Evolutionary conservation across 2,797 vertebrate species (phyloP).

Genomic region (Leuciscus waleckii): DNA sequence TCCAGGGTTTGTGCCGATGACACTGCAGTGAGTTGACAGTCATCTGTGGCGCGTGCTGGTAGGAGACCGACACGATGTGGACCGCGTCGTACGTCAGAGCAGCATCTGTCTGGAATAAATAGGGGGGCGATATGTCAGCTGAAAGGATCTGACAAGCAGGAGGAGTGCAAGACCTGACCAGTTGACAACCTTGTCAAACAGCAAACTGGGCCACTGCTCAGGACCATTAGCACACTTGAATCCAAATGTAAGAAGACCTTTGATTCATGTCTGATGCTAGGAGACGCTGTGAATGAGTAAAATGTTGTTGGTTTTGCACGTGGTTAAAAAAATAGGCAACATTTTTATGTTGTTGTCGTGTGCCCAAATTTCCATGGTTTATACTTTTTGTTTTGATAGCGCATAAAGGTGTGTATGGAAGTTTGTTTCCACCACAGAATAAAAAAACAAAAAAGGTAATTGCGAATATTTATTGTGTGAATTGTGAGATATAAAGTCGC

Average conservation of each 20-base stretch:
- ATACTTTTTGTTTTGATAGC: background rate
- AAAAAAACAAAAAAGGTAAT: no score
- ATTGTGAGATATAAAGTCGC: no score
- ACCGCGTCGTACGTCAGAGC: slow-evolving; percentile 97
- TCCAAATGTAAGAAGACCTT: slow-evolving; percentile 29
- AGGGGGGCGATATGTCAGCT: slow-evolving; percentile 79
- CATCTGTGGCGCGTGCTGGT: slow-evolving; percentile 97
- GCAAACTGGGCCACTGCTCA: slow-evolving; percentile 31
- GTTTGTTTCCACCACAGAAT: no score
- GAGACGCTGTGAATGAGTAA: background rate
- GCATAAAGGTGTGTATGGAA: no score
- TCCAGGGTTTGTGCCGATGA: slow-evolving; percentile 98
- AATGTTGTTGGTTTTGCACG: slow-evolving; percentile 3
- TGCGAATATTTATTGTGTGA: no score
- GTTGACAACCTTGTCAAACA: slow-evolving; percentile 38
- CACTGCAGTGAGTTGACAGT: slow-evolving; percentile 98
- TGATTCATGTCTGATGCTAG: slow-evolving; percentile 1
- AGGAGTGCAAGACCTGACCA: slow-evolving; percentile 20
- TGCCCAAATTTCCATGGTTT: background rate
- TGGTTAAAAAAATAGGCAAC: slow-evolving; percentile 15
- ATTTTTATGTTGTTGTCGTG: slow-evolving; percentile 25
- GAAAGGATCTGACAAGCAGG: slow-evolving; percentile 54
- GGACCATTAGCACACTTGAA: slow-evolving; percentile 47
- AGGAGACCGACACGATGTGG: slow-evolving; percentile 98
- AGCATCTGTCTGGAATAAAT: slow-evolving; percentile 94